Percentiles rank a stretch among this genome's conserved stretches.
phyloP scores from a whole-genome alignment of 2,113 vertebrate species.

The Chunga burmeisteri region DNA sequence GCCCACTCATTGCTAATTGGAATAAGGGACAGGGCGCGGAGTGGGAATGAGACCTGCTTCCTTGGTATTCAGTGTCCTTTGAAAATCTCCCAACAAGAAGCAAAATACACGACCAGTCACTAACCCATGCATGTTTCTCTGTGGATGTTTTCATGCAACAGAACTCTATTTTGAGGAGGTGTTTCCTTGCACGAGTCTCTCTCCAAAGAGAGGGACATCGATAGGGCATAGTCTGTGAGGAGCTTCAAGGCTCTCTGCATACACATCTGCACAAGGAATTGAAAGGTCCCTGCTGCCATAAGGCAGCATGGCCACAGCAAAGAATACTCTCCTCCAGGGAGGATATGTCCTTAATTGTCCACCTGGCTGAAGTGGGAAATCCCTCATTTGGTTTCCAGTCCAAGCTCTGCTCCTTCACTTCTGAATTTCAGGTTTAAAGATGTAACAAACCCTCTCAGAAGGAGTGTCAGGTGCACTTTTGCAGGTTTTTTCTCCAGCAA shows the following conservation, averaged over 20 bases:
- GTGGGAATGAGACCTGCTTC: background rate
- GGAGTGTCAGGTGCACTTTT: background rate
- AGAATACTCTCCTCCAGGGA: background rate
- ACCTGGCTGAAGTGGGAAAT: background rate
- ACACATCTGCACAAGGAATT: background rate
- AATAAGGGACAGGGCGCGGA: fast-evolving
- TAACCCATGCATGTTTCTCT: background rate
- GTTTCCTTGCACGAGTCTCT: background rate
- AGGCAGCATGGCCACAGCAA: background rate
- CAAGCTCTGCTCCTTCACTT: background rate
- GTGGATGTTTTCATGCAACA: background rate
- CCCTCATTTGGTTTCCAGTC: background rate
- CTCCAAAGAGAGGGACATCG: background rate
- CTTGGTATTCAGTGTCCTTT: background rate
- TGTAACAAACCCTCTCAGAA: background rate
- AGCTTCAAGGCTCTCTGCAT: background rate
- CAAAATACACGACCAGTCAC: background rate
- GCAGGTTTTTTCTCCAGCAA: background rate
- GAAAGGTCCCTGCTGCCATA: background rate
- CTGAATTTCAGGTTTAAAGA: background rate
- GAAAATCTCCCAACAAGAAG: background rate
- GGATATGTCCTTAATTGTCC: background rate
- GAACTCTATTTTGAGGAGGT: background rate
- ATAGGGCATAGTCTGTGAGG: background rate
- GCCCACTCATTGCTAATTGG: background rate